Evolutionary conservation across 2,888 invertebrate genomes (phyloP).

Genomic region (Brenthis hecate): DNA sequence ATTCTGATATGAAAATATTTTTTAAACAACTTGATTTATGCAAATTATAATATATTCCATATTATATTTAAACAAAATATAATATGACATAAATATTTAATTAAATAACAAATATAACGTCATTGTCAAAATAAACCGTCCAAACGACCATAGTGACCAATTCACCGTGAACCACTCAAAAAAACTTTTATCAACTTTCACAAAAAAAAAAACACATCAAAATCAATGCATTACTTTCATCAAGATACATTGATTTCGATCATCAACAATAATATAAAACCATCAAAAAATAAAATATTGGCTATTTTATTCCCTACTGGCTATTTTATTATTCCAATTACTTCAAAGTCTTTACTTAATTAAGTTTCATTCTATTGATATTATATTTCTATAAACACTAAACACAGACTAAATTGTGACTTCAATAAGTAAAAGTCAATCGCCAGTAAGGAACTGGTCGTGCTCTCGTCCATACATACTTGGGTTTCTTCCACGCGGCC

Average conservation of each 20-base stretch:
- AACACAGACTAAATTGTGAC: no score
- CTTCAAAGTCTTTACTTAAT: no score
- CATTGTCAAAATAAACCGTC: not conserved
- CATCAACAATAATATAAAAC: no score
- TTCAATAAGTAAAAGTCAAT: not conserved
- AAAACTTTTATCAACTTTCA: not conserved
- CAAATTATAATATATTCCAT: no score
- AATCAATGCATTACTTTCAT: not conserved
- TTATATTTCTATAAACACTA: no score
- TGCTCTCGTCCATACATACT: conserved; percentile 50
- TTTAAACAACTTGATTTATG: no score
- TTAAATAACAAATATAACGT: not conserved
- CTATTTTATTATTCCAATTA: no score
- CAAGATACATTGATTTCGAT: not conserved
- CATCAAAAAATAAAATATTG: no score
- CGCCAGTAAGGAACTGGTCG: not conserved
- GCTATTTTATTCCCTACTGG: no score
- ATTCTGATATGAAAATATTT: no score
- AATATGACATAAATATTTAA: not conserved
- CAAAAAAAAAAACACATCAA: not conserved
- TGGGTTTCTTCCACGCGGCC: conserved; percentile 74
- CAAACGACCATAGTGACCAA: not conserved
- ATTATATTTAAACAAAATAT: not conserved
- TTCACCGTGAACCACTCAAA: conserved; percentile 34
- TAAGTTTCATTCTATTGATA: no score